These are phyloP conservation scores for Clarias batrachus DNA, from an alignment of 2,113 vertebrate genomes.

Conservation along the genomic window DNA sequence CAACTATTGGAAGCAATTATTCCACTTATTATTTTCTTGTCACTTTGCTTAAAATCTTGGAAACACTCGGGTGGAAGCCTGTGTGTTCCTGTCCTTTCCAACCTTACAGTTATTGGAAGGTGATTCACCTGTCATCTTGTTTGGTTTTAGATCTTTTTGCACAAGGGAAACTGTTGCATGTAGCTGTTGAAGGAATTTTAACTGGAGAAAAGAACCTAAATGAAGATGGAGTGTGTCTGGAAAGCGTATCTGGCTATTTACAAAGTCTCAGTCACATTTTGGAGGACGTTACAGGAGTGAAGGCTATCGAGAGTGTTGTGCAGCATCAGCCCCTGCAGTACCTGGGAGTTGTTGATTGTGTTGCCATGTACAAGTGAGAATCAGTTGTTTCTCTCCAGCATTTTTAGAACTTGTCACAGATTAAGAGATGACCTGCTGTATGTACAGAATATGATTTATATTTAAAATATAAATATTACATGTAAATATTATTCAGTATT, in stretches of 20 bases:
- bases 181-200: slow-evolving; percentile 78
- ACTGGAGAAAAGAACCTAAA: slow-evolving; percentile 54
- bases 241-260: slow-evolving; percentile 74
- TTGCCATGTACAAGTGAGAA: slow-evolving; percentile 85
- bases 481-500: too few relatives aligned
- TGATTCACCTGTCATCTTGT: neutral
- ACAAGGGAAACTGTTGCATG: slow-evolving; percentile 85
- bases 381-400: neutral
- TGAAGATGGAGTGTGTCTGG: slow-evolving; percentile 44
- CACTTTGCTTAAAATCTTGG: neutral
- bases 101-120: neutral
- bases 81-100: neutral
- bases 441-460: too few relatives aligned
- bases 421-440: neutral
- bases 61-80: neutral
- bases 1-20: neutral
- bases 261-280: slow-evolving; percentile 81
- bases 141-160: slow-evolving; percentile 80
- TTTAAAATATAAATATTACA: too few relatives aligned
- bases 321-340: slow-evolving; percentile 81
- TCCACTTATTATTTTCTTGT: neutral
- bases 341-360: slow-evolving; percentile 86
- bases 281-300: slow-evolving; percentile 76
- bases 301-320: slow-evolving; percentile 87
- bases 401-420: neutral